Evolutionary conservation across 2,888 invertebrate species (phyloP), one percentile per base, ranked within the genome.

Genomic region (Clistopyga incitator): DNA sequence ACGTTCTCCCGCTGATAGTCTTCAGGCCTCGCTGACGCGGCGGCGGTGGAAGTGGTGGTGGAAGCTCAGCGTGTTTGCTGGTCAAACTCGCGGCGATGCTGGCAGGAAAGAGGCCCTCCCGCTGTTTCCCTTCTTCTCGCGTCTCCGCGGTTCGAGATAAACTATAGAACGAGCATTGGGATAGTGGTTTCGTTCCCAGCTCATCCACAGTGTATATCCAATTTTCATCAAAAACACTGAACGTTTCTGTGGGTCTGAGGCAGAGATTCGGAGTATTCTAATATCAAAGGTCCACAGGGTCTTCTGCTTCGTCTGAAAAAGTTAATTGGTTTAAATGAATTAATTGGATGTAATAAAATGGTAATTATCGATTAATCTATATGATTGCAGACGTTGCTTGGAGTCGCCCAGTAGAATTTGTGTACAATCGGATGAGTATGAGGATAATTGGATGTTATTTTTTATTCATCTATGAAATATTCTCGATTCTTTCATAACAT

Each of bases 11-110:
- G 42, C 61, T 56, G 71, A 79, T 76, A 56, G 52, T 78, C 20
- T 13, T 54, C 38, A 18, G 34, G 29, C n/a, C 50, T 47, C 45
- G 75, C 50, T 61, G 38, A 50, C 59, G 38, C 23, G 75, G 50
- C 34, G 56, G 38, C 23, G 42, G 34, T 56, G 45, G 42, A 25
- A 23, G 10, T 64, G 80, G 59, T 76, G 79, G 81, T 75, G 76
- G 82, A 52, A 74, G 74, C 65, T 59, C 42, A 52, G 47, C 47
- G 54, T 47, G 54, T 47, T 64, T 50, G 47, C 45, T 56, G 64
- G 42, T 83, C 76, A 72, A 50, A 50, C 70, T 50, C 15, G 20
- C 29, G 3, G 8, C 52, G 65, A 38, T 67, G 65, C n/a, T 38
- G 42, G 38, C 29, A 20, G 68, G 34, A 72, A 76, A 74, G 20